These are phyloP conservation scores for Parapsyche elsis DNA, from an alignment of 1,140 invertebrate genomes.

Conservation along the genomic window DNA sequence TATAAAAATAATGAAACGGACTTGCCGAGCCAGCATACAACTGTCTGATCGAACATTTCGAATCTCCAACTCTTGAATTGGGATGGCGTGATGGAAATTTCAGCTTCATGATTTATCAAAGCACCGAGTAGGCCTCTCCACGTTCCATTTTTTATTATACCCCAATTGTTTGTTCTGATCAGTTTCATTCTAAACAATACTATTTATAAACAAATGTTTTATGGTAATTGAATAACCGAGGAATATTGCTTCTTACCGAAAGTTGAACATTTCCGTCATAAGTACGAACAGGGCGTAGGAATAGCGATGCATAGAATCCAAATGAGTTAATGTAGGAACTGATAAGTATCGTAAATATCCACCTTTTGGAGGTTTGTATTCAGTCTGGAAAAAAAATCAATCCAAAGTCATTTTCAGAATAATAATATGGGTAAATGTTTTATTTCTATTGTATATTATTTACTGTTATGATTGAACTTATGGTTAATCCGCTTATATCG, in stretches of 20 bases:
- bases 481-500: conserved; percentile 27
- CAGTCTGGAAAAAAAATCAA: conserved; percentile 48
- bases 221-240: background rate
- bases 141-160: conserved; percentile 50
- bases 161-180: conserved; percentile 49
- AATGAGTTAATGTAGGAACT: conserved; percentile 28
- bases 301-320: conserved; percentile 51
- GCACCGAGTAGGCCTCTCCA: conserved; percentile 47
- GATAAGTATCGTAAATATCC: conserved; percentile 46
- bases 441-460: background rate
- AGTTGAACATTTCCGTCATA: conserved; percentile 51
- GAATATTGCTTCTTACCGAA: conserved; percentile 36
- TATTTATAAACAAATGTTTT: background rate
- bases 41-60: conserved; percentile 43
- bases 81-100: conserved; percentile 48
- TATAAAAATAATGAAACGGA: background rate
- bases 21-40: conserved; percentile 48
- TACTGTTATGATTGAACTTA: conserved; percentile 34
- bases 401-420: background rate
- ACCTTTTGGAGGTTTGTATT: conserved; percentile 42
- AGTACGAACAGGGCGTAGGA: conserved; percentile 38
- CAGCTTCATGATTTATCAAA: conserved; percentile 39
- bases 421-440: background rate
- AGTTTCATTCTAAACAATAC: conserved; percentile 40
- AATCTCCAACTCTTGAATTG: conserved; percentile 51